These are phyloP conservation scores for Helicolenus hilgendorfi DNA, from an alignment of 2,797 vertebrate species.

Conservation along the genomic window DNA sequence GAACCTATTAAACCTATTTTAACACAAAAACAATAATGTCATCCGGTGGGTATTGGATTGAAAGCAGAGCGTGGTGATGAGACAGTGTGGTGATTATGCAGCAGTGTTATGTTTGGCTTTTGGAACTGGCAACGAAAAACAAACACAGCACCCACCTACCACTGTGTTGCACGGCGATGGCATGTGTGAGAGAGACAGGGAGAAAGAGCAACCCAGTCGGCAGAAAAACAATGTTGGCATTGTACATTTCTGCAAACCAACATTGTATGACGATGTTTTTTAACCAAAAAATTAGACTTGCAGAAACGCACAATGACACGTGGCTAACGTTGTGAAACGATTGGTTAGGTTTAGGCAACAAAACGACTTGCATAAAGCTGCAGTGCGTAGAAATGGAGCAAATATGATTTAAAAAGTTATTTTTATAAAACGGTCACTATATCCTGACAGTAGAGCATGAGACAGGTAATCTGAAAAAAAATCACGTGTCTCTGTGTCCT, in stretches of 20 bases:
- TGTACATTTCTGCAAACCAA: too few relatives aligned
- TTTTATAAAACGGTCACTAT: too few relatives aligned
- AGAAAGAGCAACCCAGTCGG: background rate
- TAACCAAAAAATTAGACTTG: too few relatives aligned
- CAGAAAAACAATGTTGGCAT: too few relatives aligned
- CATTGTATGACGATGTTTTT: too few relatives aligned
- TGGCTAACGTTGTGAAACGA: rapidly evolving
- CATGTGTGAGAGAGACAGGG: background rate
- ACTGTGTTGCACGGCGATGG: background rate
- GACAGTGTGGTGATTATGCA: background rate
- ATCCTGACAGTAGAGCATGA: too few relatives aligned
- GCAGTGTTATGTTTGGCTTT: conserved; percentile 7
- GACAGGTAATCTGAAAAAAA: too few relatives aligned
- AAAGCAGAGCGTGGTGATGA: background rate
- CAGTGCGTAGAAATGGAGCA: background rate
- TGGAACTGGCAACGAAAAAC: conserved; percentile 7
- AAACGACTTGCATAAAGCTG: background rate
- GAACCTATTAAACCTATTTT: conserved; percentile 24
- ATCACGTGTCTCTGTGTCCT: too few relatives aligned
- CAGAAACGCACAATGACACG: too few relatives aligned
- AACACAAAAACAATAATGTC: conserved; percentile 24
- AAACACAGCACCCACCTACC: conserved; percentile 12
- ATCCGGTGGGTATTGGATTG: background rate
- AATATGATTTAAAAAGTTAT: too few relatives aligned
- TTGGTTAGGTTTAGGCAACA: too few relatives aligned